These are phyloP conservation scores for Menidia beryllina DNA, from an alignment of 2,113 vertebrate species.

Conservation along the genomic window DNA sequence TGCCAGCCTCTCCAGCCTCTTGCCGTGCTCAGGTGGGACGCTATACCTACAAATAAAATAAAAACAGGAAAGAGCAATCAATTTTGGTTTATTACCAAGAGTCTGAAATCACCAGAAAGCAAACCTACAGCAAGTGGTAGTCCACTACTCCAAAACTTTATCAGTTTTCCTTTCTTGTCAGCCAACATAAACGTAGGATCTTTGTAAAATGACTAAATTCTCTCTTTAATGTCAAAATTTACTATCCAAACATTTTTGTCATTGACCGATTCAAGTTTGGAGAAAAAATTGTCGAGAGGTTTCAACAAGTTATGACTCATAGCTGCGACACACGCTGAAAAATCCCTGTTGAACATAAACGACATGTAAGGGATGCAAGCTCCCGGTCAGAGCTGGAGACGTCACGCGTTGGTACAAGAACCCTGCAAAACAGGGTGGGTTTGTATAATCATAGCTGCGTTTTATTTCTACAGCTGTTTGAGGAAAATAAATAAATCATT, in stretches of 20 bases:
- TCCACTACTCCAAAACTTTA: not conserved
- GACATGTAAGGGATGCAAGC: conserved; percentile 11
- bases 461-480: not conserved
- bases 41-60: conserved; percentile 86
- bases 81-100: not conserved
- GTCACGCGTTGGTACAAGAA: not conserved
- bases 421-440: not conserved
- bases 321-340: not conserved
- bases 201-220: too few relatives aligned
- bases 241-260: not conserved
- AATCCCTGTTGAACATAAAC: not conserved
- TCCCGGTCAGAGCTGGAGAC: conserved; percentile 1
- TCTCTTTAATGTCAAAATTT: too few relatives aligned
- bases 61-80: conserved; percentile 31
- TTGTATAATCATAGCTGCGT: not conserved
- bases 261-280: not conserved
- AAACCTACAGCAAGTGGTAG: not conserved
- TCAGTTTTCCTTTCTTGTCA: not conserved
- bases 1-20: conserved; percentile 93
- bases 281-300: too few relatives aligned
- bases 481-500: not conserved
- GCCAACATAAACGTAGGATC: too few relatives aligned
- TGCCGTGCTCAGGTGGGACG: conserved; percentile 95
- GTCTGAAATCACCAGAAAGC: not conserved
- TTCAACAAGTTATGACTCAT: too few relatives aligned